Base-by-base conservation (phyloP, 2,797 vertebrate species). In the Mus minutoides region DNA sequence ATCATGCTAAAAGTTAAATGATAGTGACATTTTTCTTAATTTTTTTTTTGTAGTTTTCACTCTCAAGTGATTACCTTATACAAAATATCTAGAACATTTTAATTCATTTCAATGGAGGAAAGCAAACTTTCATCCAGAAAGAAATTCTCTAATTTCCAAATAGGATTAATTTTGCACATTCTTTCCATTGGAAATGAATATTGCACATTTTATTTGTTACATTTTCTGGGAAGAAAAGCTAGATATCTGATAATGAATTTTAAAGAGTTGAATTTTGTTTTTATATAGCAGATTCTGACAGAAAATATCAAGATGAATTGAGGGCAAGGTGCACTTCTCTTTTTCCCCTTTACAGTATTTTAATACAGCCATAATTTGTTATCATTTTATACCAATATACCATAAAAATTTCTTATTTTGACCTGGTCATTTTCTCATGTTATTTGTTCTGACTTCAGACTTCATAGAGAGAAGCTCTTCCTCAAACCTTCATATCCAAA, bases 31-130 rank as follows among this genome's bases (percentile, higher is more conserved):
- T 78, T 82, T 73, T 26, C 16, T 17, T 16, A 92, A 88, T 12
- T 87, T 49, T 94, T 92, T 78, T 6, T 85, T 95, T 87, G 77
- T 73, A 85, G 3, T 12, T 49, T 94, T 85, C 22, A 80, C 3
- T 77, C 2, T 82, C 75, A 93, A 46, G 37, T 71, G 29, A 58
- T 9, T 89, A 31, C 5, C 73, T 56, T 2, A 73, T 14, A 1
- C 5, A 78, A 62, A 49, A 93, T 24, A 82, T 43, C 67, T 56
- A 37, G 11, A 94, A 13, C 16, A 12, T n/a, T 92, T 88, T 91
- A 43, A 71, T 64, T 87, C 62, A 13, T 26, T 13, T 43, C 22
- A 90, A 71, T 46, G 3, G 76, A 86, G 31, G 4, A 62, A 26
- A 77, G 46, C 8, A 83, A 83, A 31, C n/a, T 43, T 58, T 78